These are phyloP conservation scores for Cynoglossus semilaevis DNA, from an alignment of 2,113 vertebrate species.

Conservation along the genomic window DNA sequence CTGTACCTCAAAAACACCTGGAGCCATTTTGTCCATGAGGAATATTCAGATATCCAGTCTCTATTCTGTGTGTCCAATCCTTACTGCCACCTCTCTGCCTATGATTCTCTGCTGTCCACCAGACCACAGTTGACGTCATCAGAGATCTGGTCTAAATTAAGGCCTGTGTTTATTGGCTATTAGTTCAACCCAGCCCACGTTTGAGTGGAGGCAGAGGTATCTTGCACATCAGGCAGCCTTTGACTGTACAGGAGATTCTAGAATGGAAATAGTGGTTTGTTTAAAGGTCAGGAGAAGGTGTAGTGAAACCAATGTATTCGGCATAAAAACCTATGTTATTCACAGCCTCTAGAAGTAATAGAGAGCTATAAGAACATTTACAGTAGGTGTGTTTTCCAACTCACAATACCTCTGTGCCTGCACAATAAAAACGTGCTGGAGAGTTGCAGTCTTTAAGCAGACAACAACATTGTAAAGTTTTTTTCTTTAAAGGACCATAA, in stretches of 20 bases:
- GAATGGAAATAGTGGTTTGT: conserved; percentile 1
- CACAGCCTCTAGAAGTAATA: too few species aligned
- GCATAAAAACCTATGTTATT: neutral
- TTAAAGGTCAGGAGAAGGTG: neutral
- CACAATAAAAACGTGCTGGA: too few species aligned
- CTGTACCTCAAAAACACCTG: too few species aligned
- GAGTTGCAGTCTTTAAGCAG: too few species aligned
- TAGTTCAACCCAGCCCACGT: conserved; percentile 11
- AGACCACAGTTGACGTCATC: conserved; percentile 17
- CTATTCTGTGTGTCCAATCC: neutral
- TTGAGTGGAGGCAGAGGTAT: conserved; percentile 4
- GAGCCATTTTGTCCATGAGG: too few species aligned
- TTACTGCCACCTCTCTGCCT: neutral
- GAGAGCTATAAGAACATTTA: too few species aligned
- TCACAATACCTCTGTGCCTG: too few species aligned
- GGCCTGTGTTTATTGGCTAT: conserved; percentile 4
- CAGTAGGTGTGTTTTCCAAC: too few species aligned
- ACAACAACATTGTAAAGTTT: neutral
- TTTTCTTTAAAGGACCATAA: neutral
- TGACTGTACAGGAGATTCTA: neutral
- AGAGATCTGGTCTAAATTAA: conserved; percentile 26
- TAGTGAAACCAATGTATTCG: conserved; percentile 8
- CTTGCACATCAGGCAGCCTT: neutral
- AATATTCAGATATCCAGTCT: too few species aligned
- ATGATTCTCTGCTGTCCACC: conserved; percentile 3